A percentile compares a stretch with the other conserved stretches of the same genome.
Conservation (phyloP, 2,113 vertebrate genomes). For the Cololabis saira region DNA sequence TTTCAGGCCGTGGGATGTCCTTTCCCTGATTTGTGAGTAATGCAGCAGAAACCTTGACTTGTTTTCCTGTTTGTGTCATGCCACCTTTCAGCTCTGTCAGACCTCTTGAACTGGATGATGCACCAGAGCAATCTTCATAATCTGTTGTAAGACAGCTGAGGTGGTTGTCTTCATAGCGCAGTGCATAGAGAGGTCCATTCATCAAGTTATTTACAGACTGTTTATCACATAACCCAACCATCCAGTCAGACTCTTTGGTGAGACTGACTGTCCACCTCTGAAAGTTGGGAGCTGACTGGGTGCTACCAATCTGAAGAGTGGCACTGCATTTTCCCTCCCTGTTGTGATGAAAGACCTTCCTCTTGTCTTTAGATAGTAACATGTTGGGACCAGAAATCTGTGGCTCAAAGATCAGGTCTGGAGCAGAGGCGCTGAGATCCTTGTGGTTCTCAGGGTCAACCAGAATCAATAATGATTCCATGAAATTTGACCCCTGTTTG, state of each 20-base stretch:
- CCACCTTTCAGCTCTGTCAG: too few species aligned
- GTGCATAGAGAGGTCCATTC: slow-evolving; percentile 18
- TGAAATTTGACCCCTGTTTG: slow-evolving; percentile 28
- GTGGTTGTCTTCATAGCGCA: slow-evolving; percentile 31
- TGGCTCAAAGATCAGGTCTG: slow-evolving; percentile 48
- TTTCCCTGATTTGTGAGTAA: neutral
- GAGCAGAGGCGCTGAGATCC: neutral
- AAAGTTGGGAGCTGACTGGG: neutral
- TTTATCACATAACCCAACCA: slow-evolving; percentile 54
- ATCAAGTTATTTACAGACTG: fast-evolving
- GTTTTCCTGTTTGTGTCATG: fast-evolving
- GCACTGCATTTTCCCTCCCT: neutral
- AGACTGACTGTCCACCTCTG: slow-evolving; percentile 53
- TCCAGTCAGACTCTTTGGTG: slow-evolving; percentile 37
- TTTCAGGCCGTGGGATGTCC: neutral
- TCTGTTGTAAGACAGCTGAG: slow-evolving; percentile 24
- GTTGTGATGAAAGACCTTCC: slow-evolving; percentile 30
- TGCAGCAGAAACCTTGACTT: neutral
- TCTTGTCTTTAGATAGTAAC: slow-evolving; percentile 53
- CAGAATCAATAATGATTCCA: slow-evolving; percentile 48
- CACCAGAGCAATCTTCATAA: too few species aligned
- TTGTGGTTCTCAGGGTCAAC: slow-evolving; percentile 59
- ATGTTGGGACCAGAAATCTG: neutral
- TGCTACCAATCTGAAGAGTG: slow-evolving; percentile 19
- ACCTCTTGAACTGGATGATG: neutral